Conservation (phyloP, 35 echinoderm and acorn worm species). For the Apostichopus japonicus region DNA sequence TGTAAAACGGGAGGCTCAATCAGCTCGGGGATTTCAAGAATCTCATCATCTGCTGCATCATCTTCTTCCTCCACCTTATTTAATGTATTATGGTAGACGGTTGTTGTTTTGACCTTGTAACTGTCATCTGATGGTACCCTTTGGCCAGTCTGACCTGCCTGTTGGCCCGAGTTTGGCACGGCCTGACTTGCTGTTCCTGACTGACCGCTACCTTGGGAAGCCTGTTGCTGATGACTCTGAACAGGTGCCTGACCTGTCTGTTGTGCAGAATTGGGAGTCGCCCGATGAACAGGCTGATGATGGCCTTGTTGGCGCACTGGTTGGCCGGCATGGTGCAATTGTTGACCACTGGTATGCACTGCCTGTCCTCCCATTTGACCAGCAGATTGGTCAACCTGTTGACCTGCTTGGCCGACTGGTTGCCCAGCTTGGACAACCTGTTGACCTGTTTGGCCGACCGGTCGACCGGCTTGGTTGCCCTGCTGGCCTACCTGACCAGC, state of each 20-base stretch:
- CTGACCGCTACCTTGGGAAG: not conserved
- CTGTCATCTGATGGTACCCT: not conserved
- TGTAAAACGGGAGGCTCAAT: slow-evolving; percentile 26
- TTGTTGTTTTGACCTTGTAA: slow-evolving; percentile 25
- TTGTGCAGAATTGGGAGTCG: no score
- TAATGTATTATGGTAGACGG: not conserved
- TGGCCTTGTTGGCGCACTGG: not conserved
- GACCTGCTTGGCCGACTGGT: not conserved
- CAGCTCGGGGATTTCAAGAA: not conserved
- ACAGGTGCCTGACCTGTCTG: no score
- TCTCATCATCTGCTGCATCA: not conserved
- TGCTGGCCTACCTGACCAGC: not conserved
- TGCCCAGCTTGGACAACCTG: not conserved
- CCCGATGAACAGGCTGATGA: not conserved
- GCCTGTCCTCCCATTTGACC: no score
- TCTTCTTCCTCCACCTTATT: not conserved
- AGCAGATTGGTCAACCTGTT: no score
- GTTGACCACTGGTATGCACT: no score
- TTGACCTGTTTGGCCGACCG: not conserved
- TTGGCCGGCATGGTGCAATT: not conserved
- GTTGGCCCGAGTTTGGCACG: not conserved
- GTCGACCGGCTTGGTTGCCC: not conserved
- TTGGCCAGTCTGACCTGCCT: not conserved
- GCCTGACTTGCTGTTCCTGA: not conserved
- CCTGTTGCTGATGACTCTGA: not conserved